phyloP scores from a whole-genome alignment of 2,797 vertebrate genomes.

The Alectoris magna region DNA sequence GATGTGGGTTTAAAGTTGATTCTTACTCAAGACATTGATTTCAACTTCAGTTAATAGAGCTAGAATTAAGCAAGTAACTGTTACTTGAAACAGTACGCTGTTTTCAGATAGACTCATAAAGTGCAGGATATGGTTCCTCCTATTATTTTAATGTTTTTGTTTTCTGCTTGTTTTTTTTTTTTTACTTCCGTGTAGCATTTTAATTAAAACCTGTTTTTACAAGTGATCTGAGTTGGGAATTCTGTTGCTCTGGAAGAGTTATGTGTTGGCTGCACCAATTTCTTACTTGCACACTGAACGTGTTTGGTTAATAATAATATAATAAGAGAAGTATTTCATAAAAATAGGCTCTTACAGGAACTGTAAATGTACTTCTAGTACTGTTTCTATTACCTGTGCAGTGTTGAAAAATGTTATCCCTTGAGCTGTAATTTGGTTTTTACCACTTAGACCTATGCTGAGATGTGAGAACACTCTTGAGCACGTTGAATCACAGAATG shows the following conservation, averaged over 20 bases:
- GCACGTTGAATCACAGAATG: neutral
- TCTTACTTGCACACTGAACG: accelerated
- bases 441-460: neutral
- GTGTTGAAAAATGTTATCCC: neutral
- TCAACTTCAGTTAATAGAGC: neutral
- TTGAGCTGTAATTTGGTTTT: neutral
- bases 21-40: neutral
- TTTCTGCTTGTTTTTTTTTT: neutral
- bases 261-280: neutral
- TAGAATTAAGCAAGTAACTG: neutral
- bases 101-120: neutral
- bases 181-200: neutral
- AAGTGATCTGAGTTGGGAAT: neutral
- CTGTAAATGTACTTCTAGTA: neutral
- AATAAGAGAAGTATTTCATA: neutral
- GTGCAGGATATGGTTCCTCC: neutral
- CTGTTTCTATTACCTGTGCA: neutral
- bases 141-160: neutral
- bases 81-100: neutral
- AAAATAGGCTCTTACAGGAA: neutral
- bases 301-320: neutral
- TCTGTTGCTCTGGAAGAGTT: neutral
- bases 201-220: neutral
- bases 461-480: neutral
- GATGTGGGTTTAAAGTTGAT: neutral